Percentiles rank a stretch among this genome's conserved stretches.
phyloP scores from a whole-genome alignment of 1,140 invertebrate genomes.

The Rhyacophila brunnea region DNA sequence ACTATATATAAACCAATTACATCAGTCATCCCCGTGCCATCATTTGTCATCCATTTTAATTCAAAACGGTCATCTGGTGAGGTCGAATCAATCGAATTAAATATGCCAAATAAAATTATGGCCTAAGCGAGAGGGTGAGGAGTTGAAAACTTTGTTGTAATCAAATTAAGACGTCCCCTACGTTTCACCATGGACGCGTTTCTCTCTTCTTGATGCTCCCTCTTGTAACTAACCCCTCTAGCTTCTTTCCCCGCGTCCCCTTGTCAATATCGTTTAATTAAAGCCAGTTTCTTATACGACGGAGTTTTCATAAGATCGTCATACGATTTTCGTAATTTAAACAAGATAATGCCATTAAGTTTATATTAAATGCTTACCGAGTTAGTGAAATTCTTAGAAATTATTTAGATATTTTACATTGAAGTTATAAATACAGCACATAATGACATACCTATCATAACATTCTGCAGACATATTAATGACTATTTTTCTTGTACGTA shows the following conservation, averaged over 20 bases:
- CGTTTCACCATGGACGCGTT: not conserved
- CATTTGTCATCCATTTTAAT: constrained; percentile 15
- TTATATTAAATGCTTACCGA: too few relatives aligned
- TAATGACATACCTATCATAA: too few relatives aligned
- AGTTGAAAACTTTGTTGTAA: constrained; percentile 32
- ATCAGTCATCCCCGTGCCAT: not conserved
- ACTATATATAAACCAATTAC: too few relatives aligned
- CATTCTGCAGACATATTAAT: too few relatives aligned
- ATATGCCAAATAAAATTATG: constrained; percentile 30
- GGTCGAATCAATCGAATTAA: constrained; percentile 29
- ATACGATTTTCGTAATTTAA: too few relatives aligned
- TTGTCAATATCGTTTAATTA: constrained; percentile 23
- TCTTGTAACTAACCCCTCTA: too few relatives aligned
- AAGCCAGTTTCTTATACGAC: not conserved
- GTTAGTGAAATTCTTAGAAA: too few relatives aligned
- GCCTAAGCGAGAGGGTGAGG: constrained; percentile 3
- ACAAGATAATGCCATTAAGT: too few relatives aligned
- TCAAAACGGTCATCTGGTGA: constrained; percentile 17
- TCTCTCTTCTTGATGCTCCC: constrained; percentile 2
- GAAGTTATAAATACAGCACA: too few relatives aligned
- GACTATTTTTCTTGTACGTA: too few relatives aligned
- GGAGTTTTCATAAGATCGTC: not conserved
- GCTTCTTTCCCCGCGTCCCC: not conserved
- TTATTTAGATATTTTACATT: too few relatives aligned
- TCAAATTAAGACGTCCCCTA: constrained; percentile 32